Base-by-base conservation (phyloP, 2,888 invertebrate genomes). In the Lithophane ornitopus region DNA sequence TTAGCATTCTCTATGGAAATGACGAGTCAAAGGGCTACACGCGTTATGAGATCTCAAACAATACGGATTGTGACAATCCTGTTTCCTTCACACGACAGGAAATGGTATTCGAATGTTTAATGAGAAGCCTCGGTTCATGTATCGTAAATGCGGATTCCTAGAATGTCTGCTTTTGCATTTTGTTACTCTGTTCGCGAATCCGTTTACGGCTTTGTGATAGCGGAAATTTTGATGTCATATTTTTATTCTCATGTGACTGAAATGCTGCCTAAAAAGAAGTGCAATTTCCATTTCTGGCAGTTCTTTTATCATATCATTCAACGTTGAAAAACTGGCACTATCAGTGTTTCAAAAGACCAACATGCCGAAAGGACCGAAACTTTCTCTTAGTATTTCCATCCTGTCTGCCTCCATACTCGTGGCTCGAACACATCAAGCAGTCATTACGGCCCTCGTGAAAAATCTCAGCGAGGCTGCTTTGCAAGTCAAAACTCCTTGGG, bases 11-110 rank as follows among this genome's bases (percentile, higher is more conserved):
- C 91, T 91, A 93, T 93, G 92, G 92, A 92, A 92, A 94, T 94
- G 89, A 85, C 89, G 92, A 94, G 95, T 95, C 96, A 96, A 96
- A 96, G 95, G 95, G 95, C 94, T 92, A 93, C 93, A 91, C 91
- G 90, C 94, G 95, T 96, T 96, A 96, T 96, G 96, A 96, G 95
- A 96, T 96, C 92, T 93, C 93, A 92, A 95, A 96, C 95, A 96
- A 96, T 96, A 93, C 92, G 92, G 93, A 95, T 94, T 94, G 95
- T 95, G 94, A 95, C 96, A 95, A 95, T 95, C 94, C 93, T 91
- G 94, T 95, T 95, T 95, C 94, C 95, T 94, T 93, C 94, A 90
- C 93, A 92, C 92, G 92, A 90, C 93, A 94, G 94, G 93, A 95
- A 94, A 95, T 95, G 88, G 85, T 92, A 94, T 96, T 95, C 94